Percentiles rank a stretch among this genome's conserved stretches.
Evolutionary conservation across 2,113 vertebrate genomes (phyloP).

Genomic region (Condylura cristata): DNA sequence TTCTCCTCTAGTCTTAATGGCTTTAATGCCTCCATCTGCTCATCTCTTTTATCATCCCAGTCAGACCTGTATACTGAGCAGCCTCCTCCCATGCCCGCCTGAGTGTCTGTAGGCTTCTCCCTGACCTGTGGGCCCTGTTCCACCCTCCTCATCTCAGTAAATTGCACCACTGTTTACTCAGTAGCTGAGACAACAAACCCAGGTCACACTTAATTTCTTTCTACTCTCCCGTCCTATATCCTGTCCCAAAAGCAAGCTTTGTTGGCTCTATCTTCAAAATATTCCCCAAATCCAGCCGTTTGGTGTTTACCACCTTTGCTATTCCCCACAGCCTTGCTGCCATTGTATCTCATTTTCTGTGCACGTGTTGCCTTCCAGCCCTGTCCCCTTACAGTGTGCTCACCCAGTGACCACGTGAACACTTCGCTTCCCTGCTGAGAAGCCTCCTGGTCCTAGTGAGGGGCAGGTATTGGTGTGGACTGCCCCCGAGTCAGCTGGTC

Average conservation of each 20-base stretch:
- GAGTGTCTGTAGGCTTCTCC: neutral
- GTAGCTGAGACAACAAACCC: neutral
- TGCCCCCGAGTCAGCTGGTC: neutral
- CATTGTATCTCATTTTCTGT: neutral
- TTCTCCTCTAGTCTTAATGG: neutral
- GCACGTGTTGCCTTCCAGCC: neutral
- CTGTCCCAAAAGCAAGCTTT: neutral
- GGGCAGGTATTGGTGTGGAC: neutral
- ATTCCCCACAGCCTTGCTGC: neutral
- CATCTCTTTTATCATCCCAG: neutral
- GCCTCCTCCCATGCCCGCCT: neutral
- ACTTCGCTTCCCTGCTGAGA: neutral
- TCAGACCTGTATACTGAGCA: neutral
- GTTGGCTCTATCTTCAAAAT: neutral
- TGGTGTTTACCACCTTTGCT: neutral
- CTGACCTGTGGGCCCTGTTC: neutral
- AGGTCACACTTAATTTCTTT: neutral
- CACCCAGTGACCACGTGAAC: neutral
- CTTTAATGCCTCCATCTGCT: neutral
- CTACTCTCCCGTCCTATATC: neutral
- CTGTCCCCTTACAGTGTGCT: neutral
- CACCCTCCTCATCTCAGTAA: neutral
- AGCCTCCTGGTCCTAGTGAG: neutral
- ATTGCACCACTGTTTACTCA: neutral
- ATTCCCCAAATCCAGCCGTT: neutral